Percentiles rank a stretch among this genome's conserved stretches.
Evolutionary conservation across 2,113 vertebrate species (phyloP).

Genomic region (Psilopogon haemacephalus): DNA sequence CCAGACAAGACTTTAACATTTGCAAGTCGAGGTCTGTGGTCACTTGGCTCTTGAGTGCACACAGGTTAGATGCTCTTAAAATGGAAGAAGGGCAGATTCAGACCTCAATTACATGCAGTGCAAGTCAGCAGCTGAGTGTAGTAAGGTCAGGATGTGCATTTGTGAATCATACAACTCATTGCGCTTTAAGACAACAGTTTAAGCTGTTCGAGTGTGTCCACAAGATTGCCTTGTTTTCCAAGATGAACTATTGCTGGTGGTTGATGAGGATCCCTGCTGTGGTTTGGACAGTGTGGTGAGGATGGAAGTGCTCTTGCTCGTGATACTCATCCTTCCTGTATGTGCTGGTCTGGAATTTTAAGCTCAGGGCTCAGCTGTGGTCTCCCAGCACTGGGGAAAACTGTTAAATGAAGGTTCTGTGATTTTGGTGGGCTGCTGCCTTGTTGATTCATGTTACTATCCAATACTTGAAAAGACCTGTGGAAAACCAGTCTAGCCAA

Average conservation of each 20-base stretch:
- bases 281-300: background rate
- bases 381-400: background rate
- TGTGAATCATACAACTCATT: accelerated
- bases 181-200: background rate
- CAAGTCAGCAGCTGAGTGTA: background rate
- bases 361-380: background rate
- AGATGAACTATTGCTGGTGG: background rate
- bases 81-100: too few relatives aligned
- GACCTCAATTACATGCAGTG: background rate
- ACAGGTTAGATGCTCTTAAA: background rate
- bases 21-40: background rate
- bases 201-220: accelerated
- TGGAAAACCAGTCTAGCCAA: background rate
- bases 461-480: background rate
- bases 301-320: background rate
- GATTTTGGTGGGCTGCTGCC: background rate
- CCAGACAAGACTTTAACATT: background rate
- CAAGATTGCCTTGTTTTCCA: background rate
- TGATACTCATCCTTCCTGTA: background rate
- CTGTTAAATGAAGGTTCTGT: background rate
- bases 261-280: background rate
- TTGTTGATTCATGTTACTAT: background rate
- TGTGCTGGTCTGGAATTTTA: background rate
- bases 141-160: background rate
- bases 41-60: background rate